These are phyloP conservation scores for Smittia aterrima DNA, from an alignment of 2,888 invertebrate genomes.

Conservation along the genomic window DNA sequence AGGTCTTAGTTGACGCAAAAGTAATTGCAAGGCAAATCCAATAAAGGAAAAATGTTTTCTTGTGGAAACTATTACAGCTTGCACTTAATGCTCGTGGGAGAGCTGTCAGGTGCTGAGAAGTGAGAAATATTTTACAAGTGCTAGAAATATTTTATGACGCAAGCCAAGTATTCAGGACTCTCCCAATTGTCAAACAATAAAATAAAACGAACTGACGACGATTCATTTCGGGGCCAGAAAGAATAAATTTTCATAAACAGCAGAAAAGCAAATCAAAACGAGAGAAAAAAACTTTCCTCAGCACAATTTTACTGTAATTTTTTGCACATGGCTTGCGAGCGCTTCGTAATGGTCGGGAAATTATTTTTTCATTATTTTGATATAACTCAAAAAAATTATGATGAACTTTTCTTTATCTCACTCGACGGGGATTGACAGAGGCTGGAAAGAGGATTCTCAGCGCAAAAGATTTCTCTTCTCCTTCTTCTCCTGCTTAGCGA, in stretches of 20 bases:
- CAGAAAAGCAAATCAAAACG: background rate
- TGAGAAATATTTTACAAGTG: constrained; percentile 11
- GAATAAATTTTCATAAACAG: constrained; percentile 28
- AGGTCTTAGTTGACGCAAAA: too few species aligned
- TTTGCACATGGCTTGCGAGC: constrained; percentile 36
- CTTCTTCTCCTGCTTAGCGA: constrained; percentile 14
- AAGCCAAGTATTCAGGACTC: constrained; percentile 20
- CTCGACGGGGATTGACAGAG: background rate
- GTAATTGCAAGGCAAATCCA: too few species aligned
- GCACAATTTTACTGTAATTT: constrained; percentile 24
- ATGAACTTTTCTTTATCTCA: constrained; percentile 30
- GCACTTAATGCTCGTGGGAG: background rate
- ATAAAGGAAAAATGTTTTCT: background rate
- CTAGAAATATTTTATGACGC: constrained; percentile 6
- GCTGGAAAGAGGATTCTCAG: background rate
- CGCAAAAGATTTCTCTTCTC: too few species aligned
- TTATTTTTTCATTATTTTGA: constrained; percentile 39
- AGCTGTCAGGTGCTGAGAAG: background rate
- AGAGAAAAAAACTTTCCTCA: constrained; percentile 6
- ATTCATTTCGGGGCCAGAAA: background rate
- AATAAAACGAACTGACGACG: constrained; percentile 9
- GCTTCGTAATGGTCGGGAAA: constrained; percentile 19
- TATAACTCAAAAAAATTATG: constrained; percentile 34
- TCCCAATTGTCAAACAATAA: constrained; percentile 6
- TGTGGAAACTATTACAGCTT: background rate